Evolutionary conservation across 2,113 vertebrate genomes (phyloP).

Genomic region (Tragelaphus buxtoni): DNA sequence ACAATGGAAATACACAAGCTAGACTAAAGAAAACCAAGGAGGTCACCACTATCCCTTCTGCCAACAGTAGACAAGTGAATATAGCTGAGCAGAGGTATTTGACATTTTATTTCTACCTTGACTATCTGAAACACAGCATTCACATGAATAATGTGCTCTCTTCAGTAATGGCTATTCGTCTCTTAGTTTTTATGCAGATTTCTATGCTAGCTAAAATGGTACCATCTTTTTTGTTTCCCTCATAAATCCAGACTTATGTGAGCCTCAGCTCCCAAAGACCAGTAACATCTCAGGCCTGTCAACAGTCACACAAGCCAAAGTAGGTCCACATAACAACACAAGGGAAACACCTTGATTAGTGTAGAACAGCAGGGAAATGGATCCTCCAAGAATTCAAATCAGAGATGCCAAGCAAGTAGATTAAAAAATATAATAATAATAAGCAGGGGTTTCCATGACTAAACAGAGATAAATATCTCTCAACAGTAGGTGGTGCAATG

Average conservation of each 20-base stretch:
- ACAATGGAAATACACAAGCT: background rate
- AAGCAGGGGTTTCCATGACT: background rate
- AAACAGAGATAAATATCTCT: conserved; percentile 15
- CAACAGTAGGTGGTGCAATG: background rate
- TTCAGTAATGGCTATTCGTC: background rate
- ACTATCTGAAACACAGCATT: background rate
- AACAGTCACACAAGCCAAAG: background rate
- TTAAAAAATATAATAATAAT: background rate
- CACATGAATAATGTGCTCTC: background rate
- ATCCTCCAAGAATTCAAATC: background rate
- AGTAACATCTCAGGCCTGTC: background rate
- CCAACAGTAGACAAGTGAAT: background rate
- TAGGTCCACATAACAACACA: background rate
- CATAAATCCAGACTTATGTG: background rate
- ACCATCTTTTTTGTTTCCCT: rapidly evolving
- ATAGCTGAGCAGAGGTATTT: background rate
- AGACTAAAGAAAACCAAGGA: background rate
- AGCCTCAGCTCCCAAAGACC: background rate
- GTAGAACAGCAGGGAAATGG: background rate
- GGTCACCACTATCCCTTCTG: background rate
- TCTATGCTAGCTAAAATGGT: background rate
- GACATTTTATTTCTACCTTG: background rate
- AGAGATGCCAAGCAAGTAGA: background rate
- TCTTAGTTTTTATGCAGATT: background rate
- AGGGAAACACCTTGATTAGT: background rate